Percentiles rank a stretch among this genome's conserved stretches.
Evolutionary conservation across 2,113 vertebrate genomes (phyloP).

Genomic region (Oceanodroma tethys): DNA sequence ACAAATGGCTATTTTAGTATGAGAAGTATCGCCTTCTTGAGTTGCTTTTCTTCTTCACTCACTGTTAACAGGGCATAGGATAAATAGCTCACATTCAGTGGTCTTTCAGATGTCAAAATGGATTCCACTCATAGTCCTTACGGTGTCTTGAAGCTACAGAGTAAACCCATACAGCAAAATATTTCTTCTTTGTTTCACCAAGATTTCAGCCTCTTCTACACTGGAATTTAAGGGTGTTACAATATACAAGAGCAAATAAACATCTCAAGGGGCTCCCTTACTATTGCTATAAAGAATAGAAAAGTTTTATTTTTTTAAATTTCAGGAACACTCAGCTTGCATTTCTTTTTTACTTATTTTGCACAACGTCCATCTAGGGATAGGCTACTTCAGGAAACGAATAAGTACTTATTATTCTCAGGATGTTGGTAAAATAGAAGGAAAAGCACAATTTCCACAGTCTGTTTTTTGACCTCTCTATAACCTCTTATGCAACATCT

Average conservation of each 20-base stretch:
- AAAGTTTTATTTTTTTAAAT: not conserved
- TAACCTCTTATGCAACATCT: not conserved
- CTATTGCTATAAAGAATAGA: not conserved
- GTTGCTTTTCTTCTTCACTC: not conserved
- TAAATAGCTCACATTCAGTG: not conserved
- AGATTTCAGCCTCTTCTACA: not conserved
- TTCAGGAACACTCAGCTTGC: not conserved
- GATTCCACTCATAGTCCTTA: not conserved
- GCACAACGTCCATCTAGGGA: accelerated
- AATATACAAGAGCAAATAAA: not conserved
- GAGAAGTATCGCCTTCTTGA: not conserved
- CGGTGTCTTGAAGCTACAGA: not conserved
- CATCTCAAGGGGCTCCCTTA: not conserved
- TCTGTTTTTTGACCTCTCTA: not conserved
- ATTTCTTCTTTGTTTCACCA: not conserved
- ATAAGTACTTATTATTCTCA: not conserved
- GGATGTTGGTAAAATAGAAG: not conserved
- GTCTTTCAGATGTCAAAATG: not conserved
- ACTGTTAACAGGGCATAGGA: not conserved
- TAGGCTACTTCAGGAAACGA: not conserved
- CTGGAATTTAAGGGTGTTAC: not conserved
- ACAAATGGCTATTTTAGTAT: not conserved
- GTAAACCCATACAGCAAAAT: not conserved
- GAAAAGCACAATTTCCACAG: not conserved
- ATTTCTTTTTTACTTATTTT: not conserved